Conservation (phyloP, 35 echinoderm and acorn worm species). For the Heliocidaris tuberculata region DNA sequence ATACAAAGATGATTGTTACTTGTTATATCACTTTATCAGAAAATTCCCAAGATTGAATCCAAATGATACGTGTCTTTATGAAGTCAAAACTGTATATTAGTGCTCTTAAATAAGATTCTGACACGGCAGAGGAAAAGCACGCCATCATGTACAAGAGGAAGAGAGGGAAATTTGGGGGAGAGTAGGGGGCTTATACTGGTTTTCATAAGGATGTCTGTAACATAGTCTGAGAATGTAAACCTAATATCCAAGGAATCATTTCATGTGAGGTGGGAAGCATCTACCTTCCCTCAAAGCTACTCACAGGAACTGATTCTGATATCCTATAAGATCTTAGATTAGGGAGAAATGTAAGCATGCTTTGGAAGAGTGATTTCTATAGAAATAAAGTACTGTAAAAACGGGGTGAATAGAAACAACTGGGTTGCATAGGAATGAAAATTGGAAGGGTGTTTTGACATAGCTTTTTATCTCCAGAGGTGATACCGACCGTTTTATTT, state of each 20-base stretch:
- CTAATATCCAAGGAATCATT: not conserved
- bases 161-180: not conserved
- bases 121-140: not conserved
- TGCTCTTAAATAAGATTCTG: not conserved
- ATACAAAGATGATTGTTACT: no score
- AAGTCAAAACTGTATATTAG: not conserved
- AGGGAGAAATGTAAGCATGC: not conserved
- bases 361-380: no score
- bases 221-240: slow-evolving; percentile 17
- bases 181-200: not conserved
- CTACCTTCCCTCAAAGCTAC: not conserved
- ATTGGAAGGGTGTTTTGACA: no score
- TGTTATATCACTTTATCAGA: no score
- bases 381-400: no score
- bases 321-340: not conserved
- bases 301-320: not conserved
- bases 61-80: no score
- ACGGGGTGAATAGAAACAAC: no score
- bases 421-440: no score
- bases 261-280: not conserved
- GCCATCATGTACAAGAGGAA: not conserved
- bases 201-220: not conserved
- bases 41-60: no score
- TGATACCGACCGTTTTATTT: no score
- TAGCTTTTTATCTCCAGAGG: no score